Evolutionary conservation across 2,797 vertebrate genomes (phyloP).

Genomic region (Coranthus polyacanthus): DNA sequence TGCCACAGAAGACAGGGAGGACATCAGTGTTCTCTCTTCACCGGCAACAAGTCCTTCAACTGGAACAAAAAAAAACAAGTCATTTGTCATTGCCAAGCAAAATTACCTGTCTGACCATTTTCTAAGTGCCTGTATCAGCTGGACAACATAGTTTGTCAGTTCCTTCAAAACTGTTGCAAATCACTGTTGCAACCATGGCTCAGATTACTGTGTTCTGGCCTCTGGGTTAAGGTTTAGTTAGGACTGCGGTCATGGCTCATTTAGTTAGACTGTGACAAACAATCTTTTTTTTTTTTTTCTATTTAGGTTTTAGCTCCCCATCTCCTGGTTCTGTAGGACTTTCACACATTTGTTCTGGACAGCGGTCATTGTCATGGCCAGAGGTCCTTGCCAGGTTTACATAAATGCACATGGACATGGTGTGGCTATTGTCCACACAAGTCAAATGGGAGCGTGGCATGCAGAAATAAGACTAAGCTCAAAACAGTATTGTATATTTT

Average conservation of each 20-base stretch:
- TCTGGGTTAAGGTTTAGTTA: constrained; percentile 4
- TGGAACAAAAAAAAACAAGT: constrained; percentile 17
- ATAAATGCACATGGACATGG: constrained; percentile 7
- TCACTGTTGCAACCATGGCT: neutral
- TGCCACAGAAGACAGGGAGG: constrained; percentile 10
- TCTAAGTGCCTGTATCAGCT: neutral
- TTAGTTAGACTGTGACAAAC: constrained; percentile 14
- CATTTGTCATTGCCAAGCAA: constrained; percentile 2
- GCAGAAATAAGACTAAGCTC: too few relatives aligned
- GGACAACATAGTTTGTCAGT: constrained; percentile 1
- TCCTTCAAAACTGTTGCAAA: constrained; percentile 12
- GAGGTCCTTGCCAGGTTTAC: neutral
- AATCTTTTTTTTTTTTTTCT: constrained; percentile 14
- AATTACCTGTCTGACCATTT: constrained; percentile 8
- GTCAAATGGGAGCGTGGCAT: neutral
- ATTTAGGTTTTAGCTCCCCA: neutral
- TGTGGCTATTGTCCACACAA: neutral
- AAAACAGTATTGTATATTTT: too few relatives aligned
- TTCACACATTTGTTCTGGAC: constrained; percentile 11
- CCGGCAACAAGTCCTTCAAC: neutral
- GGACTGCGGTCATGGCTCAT: constrained; percentile 19
- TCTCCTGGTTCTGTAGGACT: neutral
- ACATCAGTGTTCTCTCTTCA: constrained; percentile 7
- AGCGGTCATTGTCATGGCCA: constrained; percentile 4
- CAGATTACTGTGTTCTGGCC: constrained; percentile 13